Conservation (phyloP, 2,113 vertebrate species). For the Hypanus sabinus region DNA sequence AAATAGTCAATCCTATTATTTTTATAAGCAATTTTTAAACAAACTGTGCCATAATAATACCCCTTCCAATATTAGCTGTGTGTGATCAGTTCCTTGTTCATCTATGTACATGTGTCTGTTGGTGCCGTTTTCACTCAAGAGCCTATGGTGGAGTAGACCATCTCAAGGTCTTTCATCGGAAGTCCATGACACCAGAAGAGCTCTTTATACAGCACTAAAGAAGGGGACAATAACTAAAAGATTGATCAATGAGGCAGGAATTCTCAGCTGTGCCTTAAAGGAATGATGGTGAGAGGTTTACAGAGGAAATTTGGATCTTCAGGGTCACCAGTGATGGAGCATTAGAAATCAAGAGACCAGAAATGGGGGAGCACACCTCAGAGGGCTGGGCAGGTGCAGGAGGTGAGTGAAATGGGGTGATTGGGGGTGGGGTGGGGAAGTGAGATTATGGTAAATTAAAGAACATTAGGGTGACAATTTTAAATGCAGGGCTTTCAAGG, state of each 20-base stretch:
- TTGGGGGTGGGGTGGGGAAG: too few relatives aligned
- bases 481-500: background rate
- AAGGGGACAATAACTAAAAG: background rate
- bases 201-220: too few relatives aligned
- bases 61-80: background rate
- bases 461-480: background rate
- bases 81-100: background rate
- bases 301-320: background rate
- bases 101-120: background rate
- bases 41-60: background rate
- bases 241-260: background rate
- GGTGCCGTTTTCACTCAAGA: background rate
- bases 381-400: background rate
- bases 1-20: background rate
- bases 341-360: background rate
- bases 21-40: background rate
- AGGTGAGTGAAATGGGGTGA: background rate
- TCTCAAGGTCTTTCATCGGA: background rate
- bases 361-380: background rate
- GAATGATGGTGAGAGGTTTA: background rate
- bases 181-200: background rate
- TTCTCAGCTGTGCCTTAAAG: too few relatives aligned
- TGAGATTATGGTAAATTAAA: background rate
- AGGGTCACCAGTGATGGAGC: background rate
- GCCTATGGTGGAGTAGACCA: background rate